Evolutionary conservation across 2,113 vertebrate genomes (phyloP), one percentile per base, ranked within the genome.

Genomic region (Cariama cristata): DNA sequence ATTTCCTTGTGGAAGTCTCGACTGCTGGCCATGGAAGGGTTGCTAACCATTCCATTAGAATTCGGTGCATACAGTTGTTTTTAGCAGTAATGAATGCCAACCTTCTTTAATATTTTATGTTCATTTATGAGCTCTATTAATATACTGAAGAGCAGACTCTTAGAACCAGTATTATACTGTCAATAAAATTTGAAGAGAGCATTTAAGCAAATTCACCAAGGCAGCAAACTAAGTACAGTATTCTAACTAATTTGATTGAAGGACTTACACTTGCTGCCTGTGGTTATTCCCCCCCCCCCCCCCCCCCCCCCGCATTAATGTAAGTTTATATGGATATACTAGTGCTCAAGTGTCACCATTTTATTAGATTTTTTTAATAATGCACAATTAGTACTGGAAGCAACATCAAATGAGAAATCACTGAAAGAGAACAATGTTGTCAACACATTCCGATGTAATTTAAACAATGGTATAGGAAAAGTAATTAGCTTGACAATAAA

Each of bases 121-220:
- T 73, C 56, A 69, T 96, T 96, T 96, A 95, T 97, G 72, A 95
- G 79, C 23, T 94, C 53, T 94, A 63, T 97, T 97, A 97, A 96
- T 92, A 85, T 56, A 85, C 75, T 60, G 92, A 94, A 79, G 71
- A 89, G 56, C 64, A 93, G 58, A 40, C 75, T 77, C 49, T 90
- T 94, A 91, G 35, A 91, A 92, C 24, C 24, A 73, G 72, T 24
- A 55, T 91, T 88, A 93, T 71, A 64, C 69, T 92, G 84, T 67
- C 90, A 95, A 71, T 95, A 95, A 96, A 96, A 91, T 94, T 68
- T 90, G 97, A 95, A 88, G 79, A 86, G 53, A 94, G 17, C 44
- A 92, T 90, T 97, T 97, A 86, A 96, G 53, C 53, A 52, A 62
- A 84, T 88, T 96, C 60, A 95, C 56, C 17, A 91, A 92, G 49